phyloP scores from a whole-genome alignment of 2,113 vertebrate species.

The Gallinago jamesoni region DNA sequence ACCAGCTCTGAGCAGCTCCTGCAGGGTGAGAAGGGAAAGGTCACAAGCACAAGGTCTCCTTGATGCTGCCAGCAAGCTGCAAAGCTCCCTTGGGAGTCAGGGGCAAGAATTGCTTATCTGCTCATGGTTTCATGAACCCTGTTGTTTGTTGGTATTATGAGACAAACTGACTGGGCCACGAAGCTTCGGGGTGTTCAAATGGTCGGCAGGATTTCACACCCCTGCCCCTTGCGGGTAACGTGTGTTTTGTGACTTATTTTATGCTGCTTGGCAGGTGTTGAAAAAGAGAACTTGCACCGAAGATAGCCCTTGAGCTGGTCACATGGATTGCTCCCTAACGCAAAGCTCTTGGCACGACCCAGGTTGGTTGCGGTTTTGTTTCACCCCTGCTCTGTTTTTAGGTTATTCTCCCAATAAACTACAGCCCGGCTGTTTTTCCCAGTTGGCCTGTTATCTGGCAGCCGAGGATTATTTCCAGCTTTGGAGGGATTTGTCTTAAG shows the following conservation, averaged over 20 bases:
- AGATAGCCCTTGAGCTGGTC: not conserved
- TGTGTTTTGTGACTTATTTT: not conserved
- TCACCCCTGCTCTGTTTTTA: not conserved
- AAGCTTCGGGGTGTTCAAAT: not conserved
- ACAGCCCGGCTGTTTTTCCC: not conserved
- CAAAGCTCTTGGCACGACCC: not conserved
- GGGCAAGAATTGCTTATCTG: not conserved
- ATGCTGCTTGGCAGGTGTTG: not conserved
- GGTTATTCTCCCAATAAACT: not conserved
- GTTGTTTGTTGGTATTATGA: not conserved
- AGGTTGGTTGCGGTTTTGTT: not conserved
- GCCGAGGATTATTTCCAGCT: not conserved
- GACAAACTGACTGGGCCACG: not conserved
- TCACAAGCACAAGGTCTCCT: not conserved
- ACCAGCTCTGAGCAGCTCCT: not conserved
- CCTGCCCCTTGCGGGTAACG: not conserved
- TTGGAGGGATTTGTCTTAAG: not conserved
- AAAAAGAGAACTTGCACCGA: not conserved
- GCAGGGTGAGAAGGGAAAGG: not conserved
- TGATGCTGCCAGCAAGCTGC: not conserved
- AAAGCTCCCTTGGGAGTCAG: not conserved
- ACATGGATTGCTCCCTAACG: accelerated
- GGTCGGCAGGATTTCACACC: not conserved
- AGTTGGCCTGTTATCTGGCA: not conserved
- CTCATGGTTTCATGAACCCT: not conserved